Percentiles rank a stretch among this genome's conserved stretches.
Evolutionary conservation across 2,113 vertebrate species (phyloP).

Genomic region (Hypanus sabinus): DNA sequence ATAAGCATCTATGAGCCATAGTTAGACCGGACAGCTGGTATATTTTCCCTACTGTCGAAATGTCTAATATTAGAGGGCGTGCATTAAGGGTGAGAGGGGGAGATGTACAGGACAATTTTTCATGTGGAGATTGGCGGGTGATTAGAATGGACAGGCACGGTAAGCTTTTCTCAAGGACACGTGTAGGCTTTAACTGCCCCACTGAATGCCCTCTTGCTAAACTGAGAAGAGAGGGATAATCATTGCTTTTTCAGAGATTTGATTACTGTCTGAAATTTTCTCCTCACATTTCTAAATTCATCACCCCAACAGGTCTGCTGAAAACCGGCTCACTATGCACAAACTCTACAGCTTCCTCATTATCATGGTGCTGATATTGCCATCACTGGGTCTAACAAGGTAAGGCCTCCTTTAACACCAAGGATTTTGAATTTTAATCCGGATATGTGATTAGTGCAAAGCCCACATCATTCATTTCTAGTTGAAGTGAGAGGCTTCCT

Average conservation of each 20-base stretch:
- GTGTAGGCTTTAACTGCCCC: no score
- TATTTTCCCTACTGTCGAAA: no score
- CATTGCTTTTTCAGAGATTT: not conserved
- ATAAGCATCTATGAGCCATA: no score
- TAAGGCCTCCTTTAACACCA: slow-evolving; percentile 45
- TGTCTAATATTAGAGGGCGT: no score
- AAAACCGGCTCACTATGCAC: slow-evolving; percentile 87
- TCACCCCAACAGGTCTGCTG: slow-evolving; percentile 61
- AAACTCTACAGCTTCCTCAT: slow-evolving; percentile 92
- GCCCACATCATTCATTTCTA: not conserved
- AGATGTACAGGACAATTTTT: no score
- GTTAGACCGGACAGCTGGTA: no score
- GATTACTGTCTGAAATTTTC: not conserved
- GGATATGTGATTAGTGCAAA: not conserved
- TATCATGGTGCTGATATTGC: slow-evolving; percentile 94
- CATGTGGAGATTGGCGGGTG: no score
- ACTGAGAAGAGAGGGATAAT: not conserved
- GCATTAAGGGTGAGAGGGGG: no score
- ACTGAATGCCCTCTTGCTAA: not conserved
- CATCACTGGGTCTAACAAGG: slow-evolving; percentile 93
- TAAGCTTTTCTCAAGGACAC: no score
- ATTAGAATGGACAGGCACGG: no score
- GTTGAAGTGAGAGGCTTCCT: no score
- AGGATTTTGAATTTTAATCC: not conserved
- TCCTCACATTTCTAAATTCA: slow-evolving; percentile 23